Evolutionary conservation across 2,888 invertebrate genomes (phyloP), one percentile per base, ranked within the genome.

Genomic region (Macaria liturata): DNA sequence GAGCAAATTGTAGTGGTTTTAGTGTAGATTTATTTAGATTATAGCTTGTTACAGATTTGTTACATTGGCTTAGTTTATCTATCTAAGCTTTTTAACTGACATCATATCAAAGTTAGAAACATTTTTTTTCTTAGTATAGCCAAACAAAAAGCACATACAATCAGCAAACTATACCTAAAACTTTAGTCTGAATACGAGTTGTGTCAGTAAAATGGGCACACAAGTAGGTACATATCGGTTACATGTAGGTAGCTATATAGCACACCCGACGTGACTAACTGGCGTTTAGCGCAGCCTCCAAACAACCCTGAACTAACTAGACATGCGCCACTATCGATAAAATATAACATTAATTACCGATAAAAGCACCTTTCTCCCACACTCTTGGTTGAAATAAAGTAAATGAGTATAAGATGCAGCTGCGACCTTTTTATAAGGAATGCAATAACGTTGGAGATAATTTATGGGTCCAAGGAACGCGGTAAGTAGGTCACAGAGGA

Each of bases 231-330:
- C 42, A 42, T 42, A 42, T 39, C 31, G 20, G 20, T 39, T 30
- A 7, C 20, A 9, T 32, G 46, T 39, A 53, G 30, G 46, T 34
- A 32, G 31, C 6, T 43, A 9, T 34, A 51, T 39, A 37, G 20
- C 20, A 20, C 20, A 20, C 20, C 46, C 45, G 43, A 48, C n/a
- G 30, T 31, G 31, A 49, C 49, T 62, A 67, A 61, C 63, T 66
- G 59, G 59, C 65, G 62, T 61, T 62, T 61, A 65, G 61, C 30
- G 32, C 40, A 7, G 44, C 30, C 42, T 8, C 5, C 32, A 20
- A 34, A 8, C 43, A 32, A n/a, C 20, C n/a, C 32, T 34, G 43
- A 50, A 50, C 34, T 42, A 44, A 50, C 45, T 51, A 51, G 51
- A 37, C 37, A 34, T 45, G 51, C 4, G n/a, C 34, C n/a, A 39